Evolutionary conservation across 1,140 invertebrate species (phyloP).

Genomic region (Vanessa tameamea): DNA sequence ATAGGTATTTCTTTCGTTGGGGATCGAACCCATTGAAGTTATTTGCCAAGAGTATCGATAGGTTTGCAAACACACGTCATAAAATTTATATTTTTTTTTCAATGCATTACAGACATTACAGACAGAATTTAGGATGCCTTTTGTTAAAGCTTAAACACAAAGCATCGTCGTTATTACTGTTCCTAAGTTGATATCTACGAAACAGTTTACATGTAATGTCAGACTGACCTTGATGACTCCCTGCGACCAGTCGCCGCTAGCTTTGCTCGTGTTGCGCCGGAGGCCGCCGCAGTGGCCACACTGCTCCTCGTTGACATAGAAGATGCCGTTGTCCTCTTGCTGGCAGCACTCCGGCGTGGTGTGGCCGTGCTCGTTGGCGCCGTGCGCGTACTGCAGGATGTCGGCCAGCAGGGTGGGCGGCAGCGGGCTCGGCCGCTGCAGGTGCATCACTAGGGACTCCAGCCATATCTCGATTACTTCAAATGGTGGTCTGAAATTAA

Average conservation of each 20-base stretch:
- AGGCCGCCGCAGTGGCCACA: slow-evolving; percentile 27
- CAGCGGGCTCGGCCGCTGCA: slow-evolving; percentile 83
- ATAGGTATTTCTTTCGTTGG: no score
- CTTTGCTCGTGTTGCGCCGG: slow-evolving; percentile 26
- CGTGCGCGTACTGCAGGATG: slow-evolving; percentile 84
- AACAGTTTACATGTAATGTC: no score
- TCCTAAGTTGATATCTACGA: no score
- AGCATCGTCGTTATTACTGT: no score
- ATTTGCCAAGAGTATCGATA: no score
- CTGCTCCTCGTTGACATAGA: slow-evolving; percentile 24
- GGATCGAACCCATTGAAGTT: no score
- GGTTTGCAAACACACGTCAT: no score
- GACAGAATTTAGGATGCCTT: no score
- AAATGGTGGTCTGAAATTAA: slow-evolving; percentile 86
- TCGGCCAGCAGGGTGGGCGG: slow-evolving; percentile 88
- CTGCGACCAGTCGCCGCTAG: slow-evolving; percentile 17
- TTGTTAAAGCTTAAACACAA: no score
- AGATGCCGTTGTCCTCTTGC: slow-evolving; percentile 27
- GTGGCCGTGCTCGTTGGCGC: slow-evolving; percentile 22
- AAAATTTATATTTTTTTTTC: no score
- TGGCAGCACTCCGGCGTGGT: slow-evolving; percentile 41
- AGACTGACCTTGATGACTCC: slow-evolving; percentile 42
- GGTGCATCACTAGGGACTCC: slow-evolving; percentile 87
- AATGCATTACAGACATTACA: no score
- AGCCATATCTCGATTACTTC: slow-evolving; percentile 93